A percentile compares a stretch with the other conserved stretches of the same genome.
These are phyloP conservation scores for Sander vitreus DNA, from an alignment of 2,113 vertebrate species.

Conservation along the genomic window DNA sequence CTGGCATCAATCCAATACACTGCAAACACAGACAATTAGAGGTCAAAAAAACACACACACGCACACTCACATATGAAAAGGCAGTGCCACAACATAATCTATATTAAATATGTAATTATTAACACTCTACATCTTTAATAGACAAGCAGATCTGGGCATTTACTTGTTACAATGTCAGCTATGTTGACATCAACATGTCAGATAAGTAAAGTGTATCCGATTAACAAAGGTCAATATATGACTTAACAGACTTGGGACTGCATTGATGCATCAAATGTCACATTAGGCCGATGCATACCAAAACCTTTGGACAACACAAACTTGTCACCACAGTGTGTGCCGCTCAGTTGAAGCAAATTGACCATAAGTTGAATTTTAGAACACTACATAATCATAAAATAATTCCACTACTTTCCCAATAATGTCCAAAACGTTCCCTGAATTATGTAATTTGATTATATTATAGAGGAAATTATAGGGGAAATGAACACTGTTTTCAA, in stretches of 20 bases:
- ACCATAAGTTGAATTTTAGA: neutral
- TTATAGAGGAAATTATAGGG: too few relatives aligned
- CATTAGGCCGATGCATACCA: constrained; percentile 19
- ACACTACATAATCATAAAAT: neutral
- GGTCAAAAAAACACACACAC: neutral
- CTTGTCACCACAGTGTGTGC: rapidly evolving
- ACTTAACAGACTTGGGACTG: neutral
- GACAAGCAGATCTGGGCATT: neutral
- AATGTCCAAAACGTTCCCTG: neutral
- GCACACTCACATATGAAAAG: neutral
- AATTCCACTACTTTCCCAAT: neutral
- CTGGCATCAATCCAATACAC: neutral
- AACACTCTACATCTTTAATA: neutral
- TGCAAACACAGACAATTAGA: constrained; percentile 8
- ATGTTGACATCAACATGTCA: constrained; percentile 17
- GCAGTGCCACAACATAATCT: neutral
- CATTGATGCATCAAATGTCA: constrained; percentile 42
- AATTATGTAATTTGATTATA: neutral
- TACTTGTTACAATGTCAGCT: neutral
- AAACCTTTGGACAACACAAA: neutral
- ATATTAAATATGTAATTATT: neutral
- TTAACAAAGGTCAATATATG: constrained; percentile 34
- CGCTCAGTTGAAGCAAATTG: neutral
- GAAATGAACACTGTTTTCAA: neutral
- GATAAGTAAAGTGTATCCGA: constrained; percentile 18